Evolutionary conservation across 2,113 vertebrate genomes (phyloP).

Genomic region (Meriones unguiculatus): DNA sequence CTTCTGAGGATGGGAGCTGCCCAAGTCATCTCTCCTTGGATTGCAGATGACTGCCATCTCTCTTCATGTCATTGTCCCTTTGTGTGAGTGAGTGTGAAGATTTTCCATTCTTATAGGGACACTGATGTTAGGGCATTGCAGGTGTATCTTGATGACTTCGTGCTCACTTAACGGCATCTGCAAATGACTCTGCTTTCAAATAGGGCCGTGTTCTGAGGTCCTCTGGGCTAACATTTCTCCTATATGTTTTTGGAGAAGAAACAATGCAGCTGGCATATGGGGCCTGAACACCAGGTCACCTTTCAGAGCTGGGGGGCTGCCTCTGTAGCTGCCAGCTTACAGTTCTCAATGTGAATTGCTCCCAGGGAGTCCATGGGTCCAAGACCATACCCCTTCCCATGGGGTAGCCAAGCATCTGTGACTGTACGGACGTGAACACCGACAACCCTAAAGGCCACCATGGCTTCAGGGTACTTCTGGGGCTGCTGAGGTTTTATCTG

Average conservation of each 20-base stretch:
- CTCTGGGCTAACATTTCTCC: background rate
- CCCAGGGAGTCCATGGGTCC: background rate
- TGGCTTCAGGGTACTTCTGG: too few species aligned
- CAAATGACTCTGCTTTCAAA: background rate
- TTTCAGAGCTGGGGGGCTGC: background rate
- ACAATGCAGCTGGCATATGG: too few species aligned
- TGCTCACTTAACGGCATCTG: background rate
- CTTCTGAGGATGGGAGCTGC: background rate
- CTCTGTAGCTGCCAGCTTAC: background rate
- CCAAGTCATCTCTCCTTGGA: background rate
- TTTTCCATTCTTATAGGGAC: background rate
- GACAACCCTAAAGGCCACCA: background rate
- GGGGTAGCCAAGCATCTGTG: background rate
- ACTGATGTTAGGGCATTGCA: background rate
- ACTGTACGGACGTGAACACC: background rate
- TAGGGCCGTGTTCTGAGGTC: background rate
- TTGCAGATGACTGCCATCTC: background rate
- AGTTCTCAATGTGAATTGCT: background rate
- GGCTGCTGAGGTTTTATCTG: background rate
- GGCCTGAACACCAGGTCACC: background rate
- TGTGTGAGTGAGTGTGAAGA: background rate
- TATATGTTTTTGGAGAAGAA: background rate
- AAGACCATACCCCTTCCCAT: background rate
- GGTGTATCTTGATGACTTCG: background rate
- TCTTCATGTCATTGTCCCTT: background rate